Base-by-base conservation (phyloP, 2,113 vertebrate species). In the Oncorhynchus clarkii region DNA sequence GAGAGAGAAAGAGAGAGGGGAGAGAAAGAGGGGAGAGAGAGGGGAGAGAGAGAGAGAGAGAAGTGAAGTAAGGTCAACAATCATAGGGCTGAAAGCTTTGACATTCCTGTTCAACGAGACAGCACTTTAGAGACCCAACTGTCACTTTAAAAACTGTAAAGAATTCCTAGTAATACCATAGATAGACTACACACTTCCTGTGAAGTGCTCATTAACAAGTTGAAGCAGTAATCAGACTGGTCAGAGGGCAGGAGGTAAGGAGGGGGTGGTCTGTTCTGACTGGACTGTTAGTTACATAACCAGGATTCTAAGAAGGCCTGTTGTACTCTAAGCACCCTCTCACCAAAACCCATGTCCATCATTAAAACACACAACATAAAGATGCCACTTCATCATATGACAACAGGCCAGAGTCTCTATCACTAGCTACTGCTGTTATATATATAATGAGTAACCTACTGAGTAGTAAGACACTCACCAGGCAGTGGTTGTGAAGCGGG, bases 401-500 rank as follows among this genome's bases (percentile, higher is more conserved):
- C 1, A 57, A 20, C 39, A 9, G 8, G 8, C 39, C 39, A 39
- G 34, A 39, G 8, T 39, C 34, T 39, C 34, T 39, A 7, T 9
- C 39, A 45, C 39, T 11, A 45, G 39, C 8, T 45, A 45, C 39
- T 45, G 39, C 8, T 11, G 39, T 3, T 9, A 45, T 7, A 0
- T 1, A 39, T 39, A 39, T 31, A 31, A 34, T 34, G 5, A 6
- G 5, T 34, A 34, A 9, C 8, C 39, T 45, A 11, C 39, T 2
- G 8, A 45, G 39, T 11, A 39, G 7, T 8, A 11, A 11, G 20
- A 7, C 67, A n/a, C 85, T 88, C 86, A 99, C 98, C 98, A 90
- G 95, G 94, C 22, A 95, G 97, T 1, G 97, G 96, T 82, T 95
- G 97, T 1, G 92, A 90, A 24, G 95, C 94, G 48, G 97, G 98